Evolutionary conservation across 2,888 invertebrate genomes (phyloP), one percentile per base, ranked within the genome.

Genomic region (Strigamia maritima): DNA sequence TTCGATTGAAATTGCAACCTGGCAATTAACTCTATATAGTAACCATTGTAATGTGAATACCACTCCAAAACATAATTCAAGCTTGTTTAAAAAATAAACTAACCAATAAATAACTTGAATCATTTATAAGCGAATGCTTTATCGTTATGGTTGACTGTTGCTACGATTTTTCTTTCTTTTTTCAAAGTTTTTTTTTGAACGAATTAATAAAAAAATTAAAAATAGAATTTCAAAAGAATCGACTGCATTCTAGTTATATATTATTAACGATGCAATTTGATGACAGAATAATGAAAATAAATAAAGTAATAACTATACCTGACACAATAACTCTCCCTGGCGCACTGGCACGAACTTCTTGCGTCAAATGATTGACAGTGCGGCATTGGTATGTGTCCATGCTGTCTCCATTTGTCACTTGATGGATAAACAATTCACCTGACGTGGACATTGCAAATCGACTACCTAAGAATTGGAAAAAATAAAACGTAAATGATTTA

Each of bases 321-420:
- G 78, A 28, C 19, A 78, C 78, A 22, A 78, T 24, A n/a, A 78
- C 65, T 40, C 78, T 26, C 6, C 78, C 78, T 1, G 78, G 65
- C 22, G 54, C 28, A 35, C 78, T 78, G 1, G 16, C 31, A n/a
- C 65, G 54, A 28, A 78, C 78, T 78, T 78, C 78, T 6, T 78
- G 54, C 54, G 78, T 78, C 19, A 78, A 35, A n/a, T 60, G 78
- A 24, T 78, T 54, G 38, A 78, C 19, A 35, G 78, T 78, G 28
- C 54, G 78, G 19, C 78, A 78, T 35, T 60, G 78, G n/a, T 35
- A 78, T 16, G 78, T 78, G 78, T 78, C 78, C 31, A 35, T 28
- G 54, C 78, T 65, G 54, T 78, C 78, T 8, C 65, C 24, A 16
- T 2, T 54, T 8, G 28, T 28, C 54, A 78, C 78, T 35, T 65